Conservation (phyloP, 2,888 invertebrate genomes). For the Gandaritis pyraliata region DNA sequence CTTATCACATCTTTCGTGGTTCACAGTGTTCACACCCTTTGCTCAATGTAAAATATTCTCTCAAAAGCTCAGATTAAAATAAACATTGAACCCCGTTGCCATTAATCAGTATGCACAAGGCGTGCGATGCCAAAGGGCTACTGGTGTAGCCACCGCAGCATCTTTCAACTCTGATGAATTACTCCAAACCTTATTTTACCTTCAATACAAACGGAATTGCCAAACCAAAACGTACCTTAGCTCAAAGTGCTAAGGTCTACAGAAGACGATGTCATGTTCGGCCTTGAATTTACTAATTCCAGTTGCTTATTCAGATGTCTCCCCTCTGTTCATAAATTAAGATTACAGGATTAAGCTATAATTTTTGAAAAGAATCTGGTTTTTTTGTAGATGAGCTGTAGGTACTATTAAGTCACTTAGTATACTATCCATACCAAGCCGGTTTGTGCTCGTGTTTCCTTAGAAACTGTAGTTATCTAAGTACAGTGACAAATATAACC, state of each 20-base stretch:
- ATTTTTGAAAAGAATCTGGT: slow-evolving; percentile 46
- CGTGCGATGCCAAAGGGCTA: slow-evolving; percentile 47
- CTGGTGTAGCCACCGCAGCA: slow-evolving; percentile 45
- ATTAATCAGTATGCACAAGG: slow-evolving; percentile 52
- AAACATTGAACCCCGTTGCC: slow-evolving; percentile 11
- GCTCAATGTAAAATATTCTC: not conserved
- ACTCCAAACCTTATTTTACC: slow-evolving; percentile 26
- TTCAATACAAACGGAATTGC: slow-evolving; percentile 11
- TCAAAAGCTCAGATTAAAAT: not conserved
- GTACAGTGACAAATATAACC: no score
- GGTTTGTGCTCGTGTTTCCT: not conserved
- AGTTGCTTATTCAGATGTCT: slow-evolving; percentile 69
- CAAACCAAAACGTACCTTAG: slow-evolving; percentile 25
- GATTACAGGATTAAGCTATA: slow-evolving; percentile 63
- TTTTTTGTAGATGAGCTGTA: slow-evolving; percentile 6
- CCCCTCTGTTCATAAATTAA: slow-evolving; percentile 67
- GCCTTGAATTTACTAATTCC: slow-evolving; percentile 57
- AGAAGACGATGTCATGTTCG: slow-evolving; percentile 27
- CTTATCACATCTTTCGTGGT: no score
- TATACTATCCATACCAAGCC: not conserved
- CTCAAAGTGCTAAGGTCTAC: not conserved
- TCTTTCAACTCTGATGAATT: slow-evolving; percentile 53
- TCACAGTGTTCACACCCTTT: not conserved
- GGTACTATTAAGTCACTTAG: no score
- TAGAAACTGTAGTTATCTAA: no score